Conservation (phyloP, 2,113 vertebrate species). For the Bambusicola thoracicus region DNA sequence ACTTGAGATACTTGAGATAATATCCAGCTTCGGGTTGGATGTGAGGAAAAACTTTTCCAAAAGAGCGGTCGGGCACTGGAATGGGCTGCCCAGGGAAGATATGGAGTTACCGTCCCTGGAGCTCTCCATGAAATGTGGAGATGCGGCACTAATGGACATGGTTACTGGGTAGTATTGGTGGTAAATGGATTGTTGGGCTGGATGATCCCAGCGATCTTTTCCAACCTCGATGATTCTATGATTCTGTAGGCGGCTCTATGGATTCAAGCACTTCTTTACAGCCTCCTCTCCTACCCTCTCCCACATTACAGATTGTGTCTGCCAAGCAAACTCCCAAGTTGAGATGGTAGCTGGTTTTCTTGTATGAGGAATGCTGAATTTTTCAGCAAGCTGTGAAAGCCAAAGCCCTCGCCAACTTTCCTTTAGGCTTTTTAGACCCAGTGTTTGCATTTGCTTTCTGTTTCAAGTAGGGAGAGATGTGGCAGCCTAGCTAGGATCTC, state of each 20-base stretch:
- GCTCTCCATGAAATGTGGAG: too few species aligned
- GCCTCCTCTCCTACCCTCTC: not conserved
- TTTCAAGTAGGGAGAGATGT: constrained; percentile 16
- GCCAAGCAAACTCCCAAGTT: not conserved
- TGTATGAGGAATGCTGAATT: constrained; percentile 30
- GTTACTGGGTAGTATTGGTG: too few species aligned
- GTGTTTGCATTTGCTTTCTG: constrained; percentile 33
- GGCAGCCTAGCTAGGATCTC: not conserved
- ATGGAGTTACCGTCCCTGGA: too few species aligned
- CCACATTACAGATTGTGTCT: not conserved
- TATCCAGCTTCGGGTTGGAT: too few species aligned
- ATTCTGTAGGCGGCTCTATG: not conserved
- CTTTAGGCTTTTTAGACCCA: constrained; percentile 4
- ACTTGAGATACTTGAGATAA: not conserved
- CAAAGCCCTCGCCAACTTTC: constrained; percentile 3
- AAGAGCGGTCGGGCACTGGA: too few species aligned
- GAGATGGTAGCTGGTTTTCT: not conserved
- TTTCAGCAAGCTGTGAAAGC: constrained; percentile 40
- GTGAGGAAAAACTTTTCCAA: too few species aligned
- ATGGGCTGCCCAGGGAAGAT: too few species aligned
- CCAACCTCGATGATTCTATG: too few species aligned
- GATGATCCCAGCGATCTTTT: too few species aligned
- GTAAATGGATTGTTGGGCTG: too few species aligned
- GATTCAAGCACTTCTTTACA: not conserved
- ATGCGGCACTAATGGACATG: too few species aligned